Base-by-base conservation (phyloP, 2,888 invertebrate genomes). In the Rotaria magnacalcarata region DNA sequence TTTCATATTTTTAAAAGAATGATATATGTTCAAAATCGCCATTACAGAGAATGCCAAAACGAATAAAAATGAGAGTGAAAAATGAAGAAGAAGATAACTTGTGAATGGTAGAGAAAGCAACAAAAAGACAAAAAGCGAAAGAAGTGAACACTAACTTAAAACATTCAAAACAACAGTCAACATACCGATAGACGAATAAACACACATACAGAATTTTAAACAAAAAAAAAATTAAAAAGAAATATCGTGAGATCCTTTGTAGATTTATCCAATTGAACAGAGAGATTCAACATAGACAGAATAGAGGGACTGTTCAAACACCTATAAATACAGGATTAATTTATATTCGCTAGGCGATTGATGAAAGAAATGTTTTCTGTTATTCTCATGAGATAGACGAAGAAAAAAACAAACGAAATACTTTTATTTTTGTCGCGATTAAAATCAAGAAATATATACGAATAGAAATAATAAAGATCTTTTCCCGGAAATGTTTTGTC, bases 261-360 rank as follows among this genome's bases (percentile, higher is more conserved):
- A 24, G 67, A 67, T 6, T 67, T 67, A 67, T 67, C 67, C 7
- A 34, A 16, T 14, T 34, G 67, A 34, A 67, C 7, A 67, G 14
- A 67, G 14, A 67, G 34, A 67, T 67, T 67, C 5, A 4, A 67
- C 6, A 67, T 34, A 34, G 19, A 19, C 19, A 67, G n/a, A 67
- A 16, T 16, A 67, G 19, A 19, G 67, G 67, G 34, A 67, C 67
- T 67, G 67, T 67, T 67, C 67, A 67, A 41, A 67, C 34, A 67
- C 19, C 67, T 67, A 41, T 67, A 67, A 34, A 67, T 41, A 67
- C 34, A 41, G 67, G 34, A 34, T 34, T 19, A 67, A 19, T 67
- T 67, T 19, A 67, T 67, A 41, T 67, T 67, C 67, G 67, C 67
- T 67, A 67, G 34, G 67, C 67, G 67, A 67, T 67, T 67, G 19